A percentile compares a stretch with the other conserved stretches of the same genome.
Conservation (phyloP, 2,797 vertebrate genomes). For the Tenualosa thibaudeaui region DNA sequence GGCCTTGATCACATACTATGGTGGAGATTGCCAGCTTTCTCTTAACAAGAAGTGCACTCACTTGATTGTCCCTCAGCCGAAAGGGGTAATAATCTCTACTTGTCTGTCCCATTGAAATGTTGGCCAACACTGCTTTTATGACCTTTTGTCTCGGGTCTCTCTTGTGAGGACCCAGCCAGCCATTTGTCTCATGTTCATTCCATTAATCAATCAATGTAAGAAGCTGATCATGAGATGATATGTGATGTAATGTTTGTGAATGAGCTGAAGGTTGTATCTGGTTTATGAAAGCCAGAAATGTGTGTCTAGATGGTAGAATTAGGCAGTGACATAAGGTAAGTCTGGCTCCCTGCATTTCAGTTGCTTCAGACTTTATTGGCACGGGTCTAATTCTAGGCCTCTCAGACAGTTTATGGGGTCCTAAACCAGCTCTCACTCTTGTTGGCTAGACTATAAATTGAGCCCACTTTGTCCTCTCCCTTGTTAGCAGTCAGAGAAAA, state of each 20-base stretch:
- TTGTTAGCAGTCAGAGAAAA: not conserved
- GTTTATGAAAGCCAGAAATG: not conserved
- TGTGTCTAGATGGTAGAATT: not conserved
- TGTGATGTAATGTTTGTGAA: not conserved
- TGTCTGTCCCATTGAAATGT: not conserved
- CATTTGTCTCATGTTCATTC: not conserved
- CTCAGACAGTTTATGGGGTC: not conserved
- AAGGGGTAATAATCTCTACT: constrained; percentile 81
- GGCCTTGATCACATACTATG: constrained; percentile 94
- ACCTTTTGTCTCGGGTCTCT: not conserved
- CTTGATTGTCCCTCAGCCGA: constrained; percentile 91
- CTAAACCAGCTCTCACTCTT: not conserved
- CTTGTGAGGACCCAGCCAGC: not conserved
- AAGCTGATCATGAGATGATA: not conserved
- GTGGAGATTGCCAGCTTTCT: constrained; percentile 91
- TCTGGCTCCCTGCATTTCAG: not conserved
- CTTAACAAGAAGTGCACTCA: constrained; percentile 96
- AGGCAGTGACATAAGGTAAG: not conserved
- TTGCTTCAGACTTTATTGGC: not conserved
- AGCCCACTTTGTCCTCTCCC: not conserved
- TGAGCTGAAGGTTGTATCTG: not conserved
- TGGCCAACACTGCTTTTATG: not conserved
- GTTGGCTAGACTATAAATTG: not conserved
- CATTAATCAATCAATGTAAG: not conserved
- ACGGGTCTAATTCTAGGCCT: not conserved